phyloP scores from a whole-genome alignment of 2,888 invertebrate species.

The Stomorhina lunata region DNA sequence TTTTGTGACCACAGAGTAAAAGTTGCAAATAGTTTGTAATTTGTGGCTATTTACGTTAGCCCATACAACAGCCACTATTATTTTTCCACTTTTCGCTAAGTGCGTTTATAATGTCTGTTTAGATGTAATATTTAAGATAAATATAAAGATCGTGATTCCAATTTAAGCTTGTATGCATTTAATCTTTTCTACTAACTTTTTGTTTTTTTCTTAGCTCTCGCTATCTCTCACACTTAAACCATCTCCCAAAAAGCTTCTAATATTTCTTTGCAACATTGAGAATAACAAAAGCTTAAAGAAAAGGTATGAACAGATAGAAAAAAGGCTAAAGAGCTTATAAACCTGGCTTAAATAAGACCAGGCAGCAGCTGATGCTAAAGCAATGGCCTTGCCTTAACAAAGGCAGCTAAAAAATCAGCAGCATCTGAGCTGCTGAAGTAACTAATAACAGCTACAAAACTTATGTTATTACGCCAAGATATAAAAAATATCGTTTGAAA shows the following conservation, averaged over 20 bases:
- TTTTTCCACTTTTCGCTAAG: slow-evolving; percentile 48
- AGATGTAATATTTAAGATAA: slow-evolving; percentile 71
- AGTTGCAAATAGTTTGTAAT: slow-evolving; percentile 50
- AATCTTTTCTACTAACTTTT: slow-evolving; percentile 59
- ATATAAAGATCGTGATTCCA: slow-evolving; percentile 72
- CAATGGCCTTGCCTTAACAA: slow-evolving; percentile 12
- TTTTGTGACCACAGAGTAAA: neutral
- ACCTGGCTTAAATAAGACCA: neutral
- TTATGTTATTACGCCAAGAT: slow-evolving; percentile 20
- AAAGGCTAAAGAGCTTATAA: too few relatives aligned
- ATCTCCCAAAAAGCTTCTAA: neutral
- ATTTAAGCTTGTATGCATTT: slow-evolving; percentile 71
- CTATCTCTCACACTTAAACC: slow-evolving; percentile 16
- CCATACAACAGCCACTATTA: slow-evolving; percentile 22
- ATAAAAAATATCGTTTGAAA: slow-evolving; percentile 37
- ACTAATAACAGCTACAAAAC: neutral
- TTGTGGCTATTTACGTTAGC: slow-evolving; percentile 40
- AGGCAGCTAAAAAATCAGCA: neutral
- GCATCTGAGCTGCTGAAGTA: neutral
- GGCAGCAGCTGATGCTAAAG: too few relatives aligned
- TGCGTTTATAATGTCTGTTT: slow-evolving; percentile 67
- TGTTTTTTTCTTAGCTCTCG: neutral
- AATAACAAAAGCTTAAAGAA: too few relatives aligned
- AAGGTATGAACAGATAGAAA: too few relatives aligned
- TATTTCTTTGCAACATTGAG: neutral